Evolutionary conservation across 1,140 invertebrate species (phyloP).

Genomic region (Ectropis grisescens): DNA sequence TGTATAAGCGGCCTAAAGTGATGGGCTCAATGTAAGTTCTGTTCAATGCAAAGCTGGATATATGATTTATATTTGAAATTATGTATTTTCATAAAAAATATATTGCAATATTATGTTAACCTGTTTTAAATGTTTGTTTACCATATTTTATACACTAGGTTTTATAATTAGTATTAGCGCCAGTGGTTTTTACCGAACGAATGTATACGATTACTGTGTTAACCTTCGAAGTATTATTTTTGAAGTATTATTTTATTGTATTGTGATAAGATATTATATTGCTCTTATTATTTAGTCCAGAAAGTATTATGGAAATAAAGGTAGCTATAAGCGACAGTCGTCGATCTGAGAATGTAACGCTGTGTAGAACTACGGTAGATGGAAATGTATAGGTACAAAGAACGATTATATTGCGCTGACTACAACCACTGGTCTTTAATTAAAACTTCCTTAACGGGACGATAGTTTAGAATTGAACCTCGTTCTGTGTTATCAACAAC

Average conservation of each 20-base stretch:
- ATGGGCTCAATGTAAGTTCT: too few relatives aligned
- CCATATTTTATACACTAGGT: conserved; percentile 18
- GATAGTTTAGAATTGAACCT: too few relatives aligned
- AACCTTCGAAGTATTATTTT: conserved; percentile 60
- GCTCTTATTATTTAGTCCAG: conserved; percentile 42
- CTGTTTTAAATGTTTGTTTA: conserved; percentile 18
- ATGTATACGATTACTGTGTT: conserved; percentile 59
- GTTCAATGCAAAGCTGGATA: too few relatives aligned
- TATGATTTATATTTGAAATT: conserved; percentile 32
- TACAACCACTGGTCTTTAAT: too few relatives aligned
- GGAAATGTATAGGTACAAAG: conserved; percentile 60
- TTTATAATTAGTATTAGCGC: conserved; percentile 1
- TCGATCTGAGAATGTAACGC: conserved; percentile 49
- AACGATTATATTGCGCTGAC: conserved; percentile 64
- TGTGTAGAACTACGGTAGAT: conserved; percentile 55
- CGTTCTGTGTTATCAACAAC: too few relatives aligned
- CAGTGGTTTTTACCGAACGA: conserved; percentile 9
- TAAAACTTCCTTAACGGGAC: too few relatives aligned
- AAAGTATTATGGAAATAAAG: conserved; percentile 55
- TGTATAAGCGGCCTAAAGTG: too few relatives aligned
- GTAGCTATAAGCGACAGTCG: conserved; percentile 47
- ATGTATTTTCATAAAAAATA: conserved; percentile 24
- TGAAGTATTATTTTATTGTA: conserved; percentile 62
- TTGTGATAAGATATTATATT: conserved; percentile 64
- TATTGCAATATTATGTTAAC: conserved; percentile 20